These are phyloP conservation scores for Synergus laeviventris DNA, from an alignment of 2,888 invertebrate species.

Conservation along the genomic window DNA sequence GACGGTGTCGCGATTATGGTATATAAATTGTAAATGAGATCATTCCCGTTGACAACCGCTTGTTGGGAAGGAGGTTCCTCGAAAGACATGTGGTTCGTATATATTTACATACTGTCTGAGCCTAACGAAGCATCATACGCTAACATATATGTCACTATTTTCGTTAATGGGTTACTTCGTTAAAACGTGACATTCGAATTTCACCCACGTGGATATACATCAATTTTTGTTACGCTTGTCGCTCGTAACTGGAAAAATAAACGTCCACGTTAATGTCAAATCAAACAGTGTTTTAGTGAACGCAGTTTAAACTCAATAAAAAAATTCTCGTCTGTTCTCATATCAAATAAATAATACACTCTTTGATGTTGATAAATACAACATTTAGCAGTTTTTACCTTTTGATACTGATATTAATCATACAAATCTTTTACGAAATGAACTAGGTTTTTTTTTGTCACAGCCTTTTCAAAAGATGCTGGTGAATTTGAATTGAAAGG, in stretches of 20 bases:
- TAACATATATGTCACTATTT: conserved; percentile 5
- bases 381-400: neutral
- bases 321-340: neutral
- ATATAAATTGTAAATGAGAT: conserved; percentile 56
- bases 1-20: conserved; percentile 33
- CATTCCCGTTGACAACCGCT: conserved; percentile 51
- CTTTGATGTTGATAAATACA: neutral
- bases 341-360: neutral
- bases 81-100: neutral
- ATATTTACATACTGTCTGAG: conserved; percentile 39
- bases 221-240: conserved; percentile 11
- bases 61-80: conserved; percentile 24
- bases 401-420: too few species aligned
- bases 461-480: too few species aligned
- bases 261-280: neutral
- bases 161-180: conserved; percentile 10
- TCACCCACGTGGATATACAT: conserved; percentile 15
- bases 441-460: neutral
- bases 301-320: neutral
- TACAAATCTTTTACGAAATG: neutral
- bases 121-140: conserved; percentile 45
- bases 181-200: conserved; percentile 22
- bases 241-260: conserved; percentile 17
- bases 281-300: neutral
- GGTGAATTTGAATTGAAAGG: neutral